Evolutionary conservation across 2,797 vertebrate genomes (phyloP).

Genomic region (Calcarius lapponicus): DNA sequence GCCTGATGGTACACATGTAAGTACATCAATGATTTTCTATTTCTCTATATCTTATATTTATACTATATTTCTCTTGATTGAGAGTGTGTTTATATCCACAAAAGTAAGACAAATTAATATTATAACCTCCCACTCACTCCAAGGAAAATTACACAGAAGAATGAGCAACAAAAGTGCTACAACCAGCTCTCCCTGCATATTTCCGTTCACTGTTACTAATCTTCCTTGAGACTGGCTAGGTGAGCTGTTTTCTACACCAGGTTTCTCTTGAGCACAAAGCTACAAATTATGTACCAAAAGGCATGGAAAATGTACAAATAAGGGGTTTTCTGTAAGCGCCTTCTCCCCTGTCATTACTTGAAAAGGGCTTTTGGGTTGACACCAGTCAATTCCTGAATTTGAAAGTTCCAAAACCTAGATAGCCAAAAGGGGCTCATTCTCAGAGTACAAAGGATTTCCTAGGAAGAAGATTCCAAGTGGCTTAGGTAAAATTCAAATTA

Average conservation of each 20-base stretch:
- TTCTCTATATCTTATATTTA: neutral
- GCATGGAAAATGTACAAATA: neutral
- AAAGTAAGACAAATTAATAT: neutral
- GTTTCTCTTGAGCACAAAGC: neutral
- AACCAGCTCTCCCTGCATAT: too few species aligned
- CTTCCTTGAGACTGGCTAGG: neutral
- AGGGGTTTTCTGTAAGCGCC: neutral
- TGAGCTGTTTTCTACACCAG: accelerated
- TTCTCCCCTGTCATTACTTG: neutral
- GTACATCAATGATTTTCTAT: too few species aligned
- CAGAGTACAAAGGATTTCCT: neutral
- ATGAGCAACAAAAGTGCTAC: neutral
- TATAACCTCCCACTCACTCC: neutral
- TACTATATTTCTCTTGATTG: neutral
- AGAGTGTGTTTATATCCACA: neutral
- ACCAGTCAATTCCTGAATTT: neutral
- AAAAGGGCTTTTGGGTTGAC: neutral
- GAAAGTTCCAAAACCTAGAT: neutral
- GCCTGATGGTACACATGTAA: accelerated
- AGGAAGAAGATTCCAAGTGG: neutral
- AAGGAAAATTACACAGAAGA: neutral
- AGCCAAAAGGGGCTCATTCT: neutral
- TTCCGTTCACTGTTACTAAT: neutral
- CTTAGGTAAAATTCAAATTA: neutral
- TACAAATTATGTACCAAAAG: neutral